phyloP scores from a whole-genome alignment of 2,797 vertebrate genomes.

The Anabas testudineus region DNA sequence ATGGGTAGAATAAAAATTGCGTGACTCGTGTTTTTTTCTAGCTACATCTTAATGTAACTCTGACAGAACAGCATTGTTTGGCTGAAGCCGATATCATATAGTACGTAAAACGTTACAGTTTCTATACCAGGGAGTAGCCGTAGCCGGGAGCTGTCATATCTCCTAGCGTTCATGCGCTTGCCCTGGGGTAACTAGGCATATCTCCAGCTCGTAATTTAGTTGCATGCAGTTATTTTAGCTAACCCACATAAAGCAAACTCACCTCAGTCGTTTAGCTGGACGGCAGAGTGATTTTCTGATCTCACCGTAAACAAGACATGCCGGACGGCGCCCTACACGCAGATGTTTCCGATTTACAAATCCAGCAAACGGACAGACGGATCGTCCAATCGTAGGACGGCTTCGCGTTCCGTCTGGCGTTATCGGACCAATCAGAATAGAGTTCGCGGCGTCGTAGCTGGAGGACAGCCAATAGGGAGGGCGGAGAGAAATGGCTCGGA shows the following conservation, averaged over 20 bases:
- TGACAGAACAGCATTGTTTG: slow-evolving; percentile 1
- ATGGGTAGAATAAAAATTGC: accelerated
- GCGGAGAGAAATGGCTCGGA: slow-evolving; percentile 4
- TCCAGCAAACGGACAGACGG: slow-evolving; percentile 28
- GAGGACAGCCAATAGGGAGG: slow-evolving; percentile 60
- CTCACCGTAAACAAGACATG: slow-evolving; percentile 69
- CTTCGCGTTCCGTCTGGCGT: slow-evolving; percentile 28
- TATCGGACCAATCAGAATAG: slow-evolving; percentile 59
- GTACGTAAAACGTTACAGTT: slow-evolving; percentile 2
- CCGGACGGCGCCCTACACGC: slow-evolving; percentile 69
- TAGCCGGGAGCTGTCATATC: slow-evolving; percentile 69
- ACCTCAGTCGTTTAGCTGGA: slow-evolving; percentile 44
- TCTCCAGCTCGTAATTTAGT: accelerated
- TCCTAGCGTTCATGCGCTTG: not conserved
- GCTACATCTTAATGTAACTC: not conserved
- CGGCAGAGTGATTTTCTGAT: not conserved
- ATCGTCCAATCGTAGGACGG: slow-evolving; percentile 65
- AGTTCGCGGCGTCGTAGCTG: accelerated
- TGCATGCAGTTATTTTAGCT: accelerated
- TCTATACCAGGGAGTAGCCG: slow-evolving; percentile 67
- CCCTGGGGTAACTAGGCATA: accelerated
- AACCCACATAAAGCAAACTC: slow-evolving; percentile 10
- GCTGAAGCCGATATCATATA: slow-evolving; percentile 24
- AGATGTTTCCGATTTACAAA: slow-evolving; percentile 58
- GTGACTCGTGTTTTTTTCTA: too few relatives aligned